Base-by-base conservation (phyloP, 2,888 invertebrate genomes). In the Oeneis ivallda region DNA sequence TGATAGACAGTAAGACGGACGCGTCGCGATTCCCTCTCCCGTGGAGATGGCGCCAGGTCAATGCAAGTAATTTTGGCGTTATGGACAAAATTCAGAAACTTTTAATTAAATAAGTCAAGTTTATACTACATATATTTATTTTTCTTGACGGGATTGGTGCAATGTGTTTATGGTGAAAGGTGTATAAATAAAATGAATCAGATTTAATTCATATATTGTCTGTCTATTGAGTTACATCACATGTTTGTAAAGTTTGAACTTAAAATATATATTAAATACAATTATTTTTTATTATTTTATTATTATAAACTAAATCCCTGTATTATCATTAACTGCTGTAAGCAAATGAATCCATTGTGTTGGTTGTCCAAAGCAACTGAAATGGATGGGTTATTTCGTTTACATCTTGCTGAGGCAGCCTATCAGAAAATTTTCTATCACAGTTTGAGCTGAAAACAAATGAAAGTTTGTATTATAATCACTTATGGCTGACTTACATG, bases 401-500 rank as follows among this genome's bases (percentile, higher is more conserved):
- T 80, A 92, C 80, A 90, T 87, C 82, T 92, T 92, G 81, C 89
- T 87, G 79, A 92, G 89, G 82, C 90, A 92, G 78, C 93, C 93
- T 75, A 94, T 92, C 75, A 95, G 87, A 84, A 94, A 94, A 83
- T 96, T 96, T 84, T 96, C 96, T 79, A 96, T 93, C 75, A 96
- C 95, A 73, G 95, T 94, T 93, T 96, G 96, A 39, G 96, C 95
- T 93, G 93, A 74, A 93, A 93, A 76, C 79, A 79, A 78, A 71
- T 75, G 26, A 26, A 26, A 26, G 26, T 26, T 26, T 26, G 0
- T 26, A 26, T 26, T 26, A 26, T 26, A n/a, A n/a, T n/a, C n/a
- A n/a, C n/a, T n/a, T n/a, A n/a, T n/a, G n/a, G n/a, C n/a, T n/a
- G n/a, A n/a, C n/a, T n/a, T n/a, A n/a, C n/a, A n/a, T n/a, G n/a